These are phyloP conservation scores for Ceratosolen fusciceps DNA, from an alignment of 1,140 invertebrate species.

Conservation along the genomic window DNA sequence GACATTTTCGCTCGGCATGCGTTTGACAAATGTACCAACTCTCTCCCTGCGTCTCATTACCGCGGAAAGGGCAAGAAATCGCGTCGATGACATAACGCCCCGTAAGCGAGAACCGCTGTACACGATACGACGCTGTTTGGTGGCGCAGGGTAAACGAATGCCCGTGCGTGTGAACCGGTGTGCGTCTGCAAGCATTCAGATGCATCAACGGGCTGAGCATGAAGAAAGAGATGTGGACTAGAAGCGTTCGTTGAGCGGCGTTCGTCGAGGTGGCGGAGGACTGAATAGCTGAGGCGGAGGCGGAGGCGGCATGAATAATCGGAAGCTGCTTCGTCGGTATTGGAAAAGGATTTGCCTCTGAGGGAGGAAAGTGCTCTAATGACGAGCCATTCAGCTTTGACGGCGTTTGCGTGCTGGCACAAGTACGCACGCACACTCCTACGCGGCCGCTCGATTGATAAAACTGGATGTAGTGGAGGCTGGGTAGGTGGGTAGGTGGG, in stretches of 20 bases:
- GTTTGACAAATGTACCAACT: not conserved
- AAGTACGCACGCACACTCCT: not conserved
- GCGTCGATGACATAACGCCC: not conserved
- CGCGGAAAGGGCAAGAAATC: not conserved
- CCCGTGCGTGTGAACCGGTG: too few relatives aligned
- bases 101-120: too few relatives aligned
- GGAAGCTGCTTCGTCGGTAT: not conserved
- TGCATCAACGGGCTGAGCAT: not conserved
- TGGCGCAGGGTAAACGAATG: too few relatives aligned
- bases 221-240: not conserved
- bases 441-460: not conserved
- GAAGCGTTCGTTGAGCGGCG: too few relatives aligned
- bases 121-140: too few relatives aligned
- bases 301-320: slow-evolving; percentile 22
- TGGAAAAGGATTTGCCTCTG: slow-evolving; percentile 21
- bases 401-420: too few relatives aligned
- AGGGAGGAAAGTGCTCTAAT: slow-evolving; percentile 35
- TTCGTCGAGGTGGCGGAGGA: not conserved
- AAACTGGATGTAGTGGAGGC: not conserved
- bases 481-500: not conserved
- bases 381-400: slow-evolving; percentile 35
- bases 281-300: slow-evolving; percentile 2
- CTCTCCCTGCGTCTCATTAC: not conserved
- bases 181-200: not conserved
- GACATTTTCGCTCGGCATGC: not conserved